A percentile compares a stretch with the other conserved stretches of the same genome.
Evolutionary conservation across 2,797 vertebrate genomes (phyloP).

Genomic region (Martes flavigula): DNA sequence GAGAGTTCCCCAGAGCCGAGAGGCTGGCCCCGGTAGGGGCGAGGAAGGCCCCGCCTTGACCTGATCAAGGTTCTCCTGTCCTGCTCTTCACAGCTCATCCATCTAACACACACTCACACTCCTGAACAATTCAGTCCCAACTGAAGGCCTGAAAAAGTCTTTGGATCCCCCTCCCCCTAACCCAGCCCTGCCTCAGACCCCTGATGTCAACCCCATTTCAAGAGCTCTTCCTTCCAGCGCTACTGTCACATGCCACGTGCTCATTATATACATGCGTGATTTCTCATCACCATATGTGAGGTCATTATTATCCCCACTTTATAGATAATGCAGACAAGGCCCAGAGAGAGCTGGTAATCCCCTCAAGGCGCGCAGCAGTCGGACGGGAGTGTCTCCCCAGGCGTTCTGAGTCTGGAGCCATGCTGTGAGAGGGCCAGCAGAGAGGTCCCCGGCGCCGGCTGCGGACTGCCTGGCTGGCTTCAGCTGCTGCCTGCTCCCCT

Average conservation of each 20-base stretch:
- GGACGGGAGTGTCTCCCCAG: fast-evolving
- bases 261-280: neutral
- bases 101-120: neutral
- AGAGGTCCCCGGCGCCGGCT: neutral
- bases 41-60: neutral
- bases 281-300: neutral
- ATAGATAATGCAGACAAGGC: neutral
- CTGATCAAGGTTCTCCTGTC: neutral
- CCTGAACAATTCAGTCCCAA: neutral
- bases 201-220: neutral
- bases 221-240: neutral
- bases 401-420: neutral
- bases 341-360: neutral
- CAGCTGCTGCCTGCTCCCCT: neutral
- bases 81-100: neutral
- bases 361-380: neutral
- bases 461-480: neutral
- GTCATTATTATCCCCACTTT: neutral
- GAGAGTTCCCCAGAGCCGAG: neutral
- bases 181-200: neutral
- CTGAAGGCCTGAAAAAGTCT: neutral
- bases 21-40: neutral
- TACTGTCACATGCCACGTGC: neutral
- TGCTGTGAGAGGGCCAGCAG: neutral
- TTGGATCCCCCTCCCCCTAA: neutral